Conservation (phyloP, 2,888 invertebrate genomes). For the Pimpla rufipes region DNA sequence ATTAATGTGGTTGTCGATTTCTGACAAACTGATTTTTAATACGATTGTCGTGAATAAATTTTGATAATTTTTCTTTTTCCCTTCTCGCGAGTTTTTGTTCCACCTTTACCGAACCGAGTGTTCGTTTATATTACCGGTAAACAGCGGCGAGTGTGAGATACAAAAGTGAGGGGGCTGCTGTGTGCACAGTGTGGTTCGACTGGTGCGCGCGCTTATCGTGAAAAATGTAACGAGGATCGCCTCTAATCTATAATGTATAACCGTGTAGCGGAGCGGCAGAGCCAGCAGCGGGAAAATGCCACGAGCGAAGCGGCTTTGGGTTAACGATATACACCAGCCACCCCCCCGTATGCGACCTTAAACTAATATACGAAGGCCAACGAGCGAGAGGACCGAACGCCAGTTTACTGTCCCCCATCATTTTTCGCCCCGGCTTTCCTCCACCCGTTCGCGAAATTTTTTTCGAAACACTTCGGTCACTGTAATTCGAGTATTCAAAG, state of each 20-base stretch:
- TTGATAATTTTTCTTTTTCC: not conserved
- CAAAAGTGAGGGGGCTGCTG: constrained; percentile 12
- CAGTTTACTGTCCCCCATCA: constrained; percentile 43
- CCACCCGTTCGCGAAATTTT: constrained; percentile 8
- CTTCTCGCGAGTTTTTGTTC: not conserved
- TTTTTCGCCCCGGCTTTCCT: constrained; percentile 25
- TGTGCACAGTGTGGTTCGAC: constrained; percentile 41
- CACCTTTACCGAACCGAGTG: not conserved
- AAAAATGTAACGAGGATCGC: constrained; percentile 65
- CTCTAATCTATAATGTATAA: constrained; percentile 67
- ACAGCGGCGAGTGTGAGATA: not conserved
- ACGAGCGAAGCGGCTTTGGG: constrained; percentile 43
- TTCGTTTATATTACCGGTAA: constrained; percentile 22
- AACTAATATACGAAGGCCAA: constrained; percentile 52
- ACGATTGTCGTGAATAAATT: not conserved
- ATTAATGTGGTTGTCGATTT: no score
- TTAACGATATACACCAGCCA: constrained; percentile 51
- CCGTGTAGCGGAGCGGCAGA: constrained; percentile 31
- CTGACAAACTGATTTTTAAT: no score
- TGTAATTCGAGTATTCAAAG: not conserved
- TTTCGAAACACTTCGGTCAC: constrained; percentile 21
- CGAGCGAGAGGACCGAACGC: constrained; percentile 29
- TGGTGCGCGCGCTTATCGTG: constrained; percentile 62
- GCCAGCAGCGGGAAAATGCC: constrained; percentile 28
- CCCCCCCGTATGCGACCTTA: constrained; percentile 34